Percentiles rank a stretch among this genome's conserved stretches.
These are phyloP conservation scores for Marcusenius ussheri DNA, from an alignment of 2,113 vertebrate species.

Conservation along the genomic window DNA sequence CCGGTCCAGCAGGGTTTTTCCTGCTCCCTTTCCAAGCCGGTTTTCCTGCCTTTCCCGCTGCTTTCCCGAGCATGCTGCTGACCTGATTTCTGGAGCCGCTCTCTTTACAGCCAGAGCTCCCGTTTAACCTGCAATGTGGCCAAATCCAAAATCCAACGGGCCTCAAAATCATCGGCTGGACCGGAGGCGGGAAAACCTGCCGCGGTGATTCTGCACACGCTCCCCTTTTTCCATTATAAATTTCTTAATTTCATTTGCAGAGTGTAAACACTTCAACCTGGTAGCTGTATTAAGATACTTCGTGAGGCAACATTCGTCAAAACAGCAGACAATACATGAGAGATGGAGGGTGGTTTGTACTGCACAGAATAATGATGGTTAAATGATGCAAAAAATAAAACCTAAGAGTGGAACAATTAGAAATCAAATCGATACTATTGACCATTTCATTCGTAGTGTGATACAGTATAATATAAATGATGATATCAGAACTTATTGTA, in stretches of 20 bases:
- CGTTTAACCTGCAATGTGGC: constrained; percentile 27
- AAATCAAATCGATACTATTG: not conserved
- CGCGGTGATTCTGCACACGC: not conserved
- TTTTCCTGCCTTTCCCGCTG: not conserved
- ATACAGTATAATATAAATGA: not conserved
- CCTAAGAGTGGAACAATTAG: not conserved
- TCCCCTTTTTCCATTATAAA: not conserved
- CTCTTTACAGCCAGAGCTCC: constrained; percentile 29
- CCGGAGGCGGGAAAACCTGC: not conserved
- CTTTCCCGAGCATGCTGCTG: constrained; percentile 13
- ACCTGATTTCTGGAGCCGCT: constrained; percentile 33
- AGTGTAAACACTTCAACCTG: not conserved
- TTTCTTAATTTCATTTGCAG: not conserved
- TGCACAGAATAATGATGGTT: not conserved
- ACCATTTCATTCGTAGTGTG: not conserved
- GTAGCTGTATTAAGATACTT: not conserved
- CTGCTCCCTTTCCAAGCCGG: not conserved
- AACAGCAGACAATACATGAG: not conserved
- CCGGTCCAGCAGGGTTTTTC: not conserved
- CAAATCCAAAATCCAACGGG: constrained; percentile 17
- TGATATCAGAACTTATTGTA: not conserved
- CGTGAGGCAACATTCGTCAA: not conserved
- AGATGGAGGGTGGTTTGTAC: not conserved
- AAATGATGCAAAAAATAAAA: not conserved
- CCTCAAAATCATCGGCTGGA: not conserved